Evolutionary conservation across 2,113 vertebrate genomes (phyloP).

Genomic region (Danio rerio): GRCz12tu NC_133188.1:45672001-45672500

Average conservation of each 20-base stretch:
- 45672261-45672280: not conserved
- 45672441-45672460: not conserved
- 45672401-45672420: constrained; percentile 1
- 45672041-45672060: too few relatives aligned
- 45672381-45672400: not conserved
- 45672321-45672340: not conserved
- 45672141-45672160: not conserved
- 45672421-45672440: constrained; percentile 5
- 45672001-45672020: too few relatives aligned
- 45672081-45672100: too few relatives aligned
- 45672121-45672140: not conserved
- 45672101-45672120: not conserved
- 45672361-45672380: not conserved
- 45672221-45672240: not conserved
- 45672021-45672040: too few relatives aligned
- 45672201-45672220: not conserved
- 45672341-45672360: constrained; percentile 21
- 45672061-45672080: too few relatives aligned
- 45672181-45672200: constrained; percentile 19
- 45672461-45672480: not conserved
- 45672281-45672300: constrained; percentile 7
- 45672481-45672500: not conserved
- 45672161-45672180: not conserved
- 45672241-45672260: not conserved
- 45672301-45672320: not conserved